phyloP scores from a whole-genome alignment of 1,140 invertebrate genomes.

The Drosophila kikkawai region DNA sequence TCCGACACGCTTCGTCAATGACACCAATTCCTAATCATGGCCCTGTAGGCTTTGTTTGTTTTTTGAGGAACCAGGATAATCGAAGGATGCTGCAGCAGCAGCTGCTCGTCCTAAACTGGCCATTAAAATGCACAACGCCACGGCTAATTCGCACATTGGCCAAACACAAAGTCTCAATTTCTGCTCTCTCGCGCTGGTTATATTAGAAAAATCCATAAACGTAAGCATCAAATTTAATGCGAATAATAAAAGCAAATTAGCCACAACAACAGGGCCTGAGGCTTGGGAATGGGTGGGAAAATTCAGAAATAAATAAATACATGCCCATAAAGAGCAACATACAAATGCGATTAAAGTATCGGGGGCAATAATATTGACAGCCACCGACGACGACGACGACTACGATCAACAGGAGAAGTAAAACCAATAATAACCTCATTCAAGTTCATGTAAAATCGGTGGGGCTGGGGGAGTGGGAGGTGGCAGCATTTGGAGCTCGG shows the following conservation, averaged over 20 bases:
- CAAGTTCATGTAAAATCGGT: conserved; percentile 76
- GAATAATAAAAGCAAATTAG: conserved; percentile 81
- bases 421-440: conserved; percentile 78
- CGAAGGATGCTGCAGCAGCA: conserved; percentile 22
- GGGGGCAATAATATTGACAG: conserved; percentile 73
- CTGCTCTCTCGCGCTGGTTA: conserved; percentile 55
- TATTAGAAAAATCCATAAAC: conserved; percentile 74
- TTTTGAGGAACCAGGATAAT: conserved; percentile 7
- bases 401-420: conserved; percentile 38
- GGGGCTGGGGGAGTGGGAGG: not conserved
- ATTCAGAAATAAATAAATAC: conserved; percentile 65
- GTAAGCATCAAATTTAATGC: conserved; percentile 79
- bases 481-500: conserved; percentile 10
- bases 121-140: conserved; percentile 74
- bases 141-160: conserved; percentile 64
- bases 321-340: conserved; percentile 58
- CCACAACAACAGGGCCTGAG: conserved; percentile 55
- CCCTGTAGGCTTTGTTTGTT: conserved; percentile 8
- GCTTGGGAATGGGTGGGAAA: conserved; percentile 55
- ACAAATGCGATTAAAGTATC: conserved; percentile 71
- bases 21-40: conserved; percentile 43
- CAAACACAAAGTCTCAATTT: conserved; percentile 73
- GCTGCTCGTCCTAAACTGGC: conserved; percentile 55
- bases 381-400: conserved; percentile 25
- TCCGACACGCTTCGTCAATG: conserved; percentile 28